These are phyloP conservation scores for Agrilus mali DNA, from an alignment of 2,888 invertebrate genomes.

Conservation along the genomic window DNA sequence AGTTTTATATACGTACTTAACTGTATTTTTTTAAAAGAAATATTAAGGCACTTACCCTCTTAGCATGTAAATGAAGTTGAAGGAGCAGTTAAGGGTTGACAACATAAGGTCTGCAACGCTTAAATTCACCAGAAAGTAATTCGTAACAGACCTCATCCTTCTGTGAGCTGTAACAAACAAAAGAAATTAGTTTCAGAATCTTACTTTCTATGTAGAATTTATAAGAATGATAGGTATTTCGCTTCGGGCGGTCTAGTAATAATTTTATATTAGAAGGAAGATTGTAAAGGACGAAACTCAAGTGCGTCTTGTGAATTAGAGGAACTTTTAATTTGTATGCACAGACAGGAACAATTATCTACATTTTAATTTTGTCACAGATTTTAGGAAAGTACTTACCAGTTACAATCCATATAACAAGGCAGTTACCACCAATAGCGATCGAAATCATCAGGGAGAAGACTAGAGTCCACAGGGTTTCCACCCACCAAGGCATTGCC, in stretches of 20 bases:
- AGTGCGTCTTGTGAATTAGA: no score
- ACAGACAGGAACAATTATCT: no score
- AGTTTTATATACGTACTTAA: no score
- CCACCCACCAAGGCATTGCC: slow-evolving; percentile 48
- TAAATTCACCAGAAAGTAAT: slow-evolving; percentile 83
- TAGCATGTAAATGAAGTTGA: slow-evolving; percentile 84
- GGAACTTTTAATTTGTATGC: not conserved
- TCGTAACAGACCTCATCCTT: slow-evolving; percentile 80
- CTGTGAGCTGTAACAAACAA: slow-evolving; percentile 51
- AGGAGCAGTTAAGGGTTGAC: slow-evolving; percentile 77
- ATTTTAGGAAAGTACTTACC: no score
- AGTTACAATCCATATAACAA: slow-evolving; percentile 88
- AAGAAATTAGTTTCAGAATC: not conserved
- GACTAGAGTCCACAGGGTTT: slow-evolving; percentile 60
- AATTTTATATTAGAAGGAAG: not conserved
- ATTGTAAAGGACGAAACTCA: not conserved
- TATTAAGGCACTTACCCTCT: slow-evolving; percentile 60
- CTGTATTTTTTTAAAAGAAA: no score
- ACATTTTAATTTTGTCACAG: no score
- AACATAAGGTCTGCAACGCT: slow-evolving; percentile 80
- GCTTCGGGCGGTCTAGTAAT: not conserved
- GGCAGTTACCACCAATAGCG: slow-evolving; percentile 75
- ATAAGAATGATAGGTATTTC: no score
- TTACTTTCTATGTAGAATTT: no score
- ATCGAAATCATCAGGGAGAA: slow-evolving; percentile 67